Evolutionary conservation across 2,888 invertebrate genomes (phyloP).

Genomic region (Rhabditoides inermis): DNA sequence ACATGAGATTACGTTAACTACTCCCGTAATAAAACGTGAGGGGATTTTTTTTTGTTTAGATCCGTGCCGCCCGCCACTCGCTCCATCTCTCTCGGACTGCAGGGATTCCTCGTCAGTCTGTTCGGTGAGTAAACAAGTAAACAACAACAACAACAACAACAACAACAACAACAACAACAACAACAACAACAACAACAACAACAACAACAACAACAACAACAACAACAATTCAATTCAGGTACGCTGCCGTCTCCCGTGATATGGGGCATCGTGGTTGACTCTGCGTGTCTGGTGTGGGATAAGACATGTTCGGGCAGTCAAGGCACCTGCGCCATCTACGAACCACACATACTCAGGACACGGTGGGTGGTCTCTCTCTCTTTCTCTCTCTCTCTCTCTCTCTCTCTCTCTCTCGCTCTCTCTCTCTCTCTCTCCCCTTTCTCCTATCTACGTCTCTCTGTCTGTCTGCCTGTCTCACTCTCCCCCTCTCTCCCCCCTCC

Average conservation of each 20-base stretch:
- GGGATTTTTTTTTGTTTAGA: too few relatives aligned
- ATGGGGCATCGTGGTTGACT: slow-evolving; percentile 54
- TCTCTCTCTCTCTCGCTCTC: too few relatives aligned
- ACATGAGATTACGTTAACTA: too few relatives aligned
- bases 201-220: not conserved
- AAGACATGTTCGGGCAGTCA: slow-evolving; percentile 41
- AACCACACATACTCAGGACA: slow-evolving; percentile 47
- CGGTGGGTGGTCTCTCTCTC: too few relatives aligned
- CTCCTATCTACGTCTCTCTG: too few relatives aligned
- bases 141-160: not conserved
- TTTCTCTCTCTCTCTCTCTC: too few relatives aligned
- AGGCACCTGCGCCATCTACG: slow-evolving; percentile 54
- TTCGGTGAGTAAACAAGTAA: slow-evolving; percentile 19
- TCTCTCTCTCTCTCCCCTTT: too few relatives aligned
- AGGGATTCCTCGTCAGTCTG: slow-evolving; percentile 47
- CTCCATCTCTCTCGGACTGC: slow-evolving; percentile 43
- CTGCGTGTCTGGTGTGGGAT: slow-evolving; percentile 55
- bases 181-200: not conserved
- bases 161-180: not conserved
- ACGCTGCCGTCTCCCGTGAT: slow-evolving; percentile 54
- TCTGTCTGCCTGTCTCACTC: too few relatives aligned
- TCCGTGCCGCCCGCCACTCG: slow-evolving; percentile 45
- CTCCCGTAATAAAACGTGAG: too few relatives aligned
- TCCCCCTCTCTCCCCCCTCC: too few relatives aligned
- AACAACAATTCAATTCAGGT: slow-evolving; percentile 13